Evolutionary conservation across 2,888 invertebrate species (phyloP), one percentile per base, ranked within the genome.

Genomic region (Pandemis heparana): DNA sequence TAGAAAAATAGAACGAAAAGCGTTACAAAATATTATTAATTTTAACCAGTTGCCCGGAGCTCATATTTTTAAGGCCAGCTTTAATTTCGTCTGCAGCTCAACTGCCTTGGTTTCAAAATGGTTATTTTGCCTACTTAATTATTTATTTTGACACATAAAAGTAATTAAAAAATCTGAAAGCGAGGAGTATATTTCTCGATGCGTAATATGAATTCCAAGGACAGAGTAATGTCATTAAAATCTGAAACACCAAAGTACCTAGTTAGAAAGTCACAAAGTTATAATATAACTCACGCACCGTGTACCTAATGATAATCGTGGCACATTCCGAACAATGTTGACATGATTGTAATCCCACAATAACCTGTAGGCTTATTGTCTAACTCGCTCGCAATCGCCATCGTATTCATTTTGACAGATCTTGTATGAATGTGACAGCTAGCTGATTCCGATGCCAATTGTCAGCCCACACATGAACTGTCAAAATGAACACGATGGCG

Each of bases 1-100:
- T 39, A 39, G 10, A 66, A 38, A 66, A 53, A 51, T 53, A 53
- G 39, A 65, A 38, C 66, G 43, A 5, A 56, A 14, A 18, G 14
- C 41, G 18, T 67, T 12, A 56, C 56, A 66, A 16, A 16, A 39
- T 39, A 62, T 18, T 39, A 39, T 53, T 66, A 39, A 5, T 39
- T 53, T 16, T 16, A 12, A 63, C 23, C 7, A 23, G 62, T 23
- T 43, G 23, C 14, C 23, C 12, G 18, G n/a, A 23, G 16, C 23
- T 12, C 7, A 43, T 43, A 46, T 63, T 23, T 23, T 46, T 63
- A 23, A 5, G 9, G 53, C n/a, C 16, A 16, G 6, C 5, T 48
- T n/a, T 14, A 46, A 14, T 14, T 48, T 48, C n/a, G 48, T 16
- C 16, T 12, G 1, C 4, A 32, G 23, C 23, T 32, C 23, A 5